These are phyloP conservation scores for Tupaia tana DNA, from an alignment of 2,113 vertebrate genomes.

Conservation along the genomic window DNA sequence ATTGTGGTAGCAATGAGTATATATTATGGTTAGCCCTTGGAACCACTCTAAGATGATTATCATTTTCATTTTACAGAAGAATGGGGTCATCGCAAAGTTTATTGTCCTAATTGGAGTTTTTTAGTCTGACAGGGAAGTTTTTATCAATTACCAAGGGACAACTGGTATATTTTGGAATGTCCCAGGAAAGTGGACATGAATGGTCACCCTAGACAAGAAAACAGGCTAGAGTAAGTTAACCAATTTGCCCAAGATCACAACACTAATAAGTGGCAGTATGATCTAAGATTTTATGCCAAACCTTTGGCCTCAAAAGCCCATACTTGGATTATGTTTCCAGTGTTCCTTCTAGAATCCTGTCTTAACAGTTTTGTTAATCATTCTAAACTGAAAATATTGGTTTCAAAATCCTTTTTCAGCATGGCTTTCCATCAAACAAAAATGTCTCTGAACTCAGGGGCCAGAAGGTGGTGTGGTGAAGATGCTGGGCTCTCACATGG, in stretches of 20 bases:
- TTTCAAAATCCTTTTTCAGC: not conserved
- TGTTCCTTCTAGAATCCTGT: slow-evolving; percentile 53
- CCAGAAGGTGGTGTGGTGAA: too few species aligned
- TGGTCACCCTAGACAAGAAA: not conserved
- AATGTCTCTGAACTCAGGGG: not conserved
- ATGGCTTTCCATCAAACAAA: not conserved
- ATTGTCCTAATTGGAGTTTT: not conserved
- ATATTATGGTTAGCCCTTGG: not conserved
- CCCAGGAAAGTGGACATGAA: not conserved
- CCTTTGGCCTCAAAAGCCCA: slow-evolving; percentile 4
- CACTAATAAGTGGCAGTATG: not conserved
- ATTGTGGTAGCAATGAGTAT: not conserved
- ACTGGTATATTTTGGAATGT: not conserved
- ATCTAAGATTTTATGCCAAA: not conserved
- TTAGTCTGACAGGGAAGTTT: not conserved
- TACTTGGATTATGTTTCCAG: not conserved
- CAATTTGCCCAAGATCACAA: not conserved
- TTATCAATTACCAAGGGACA: not conserved
- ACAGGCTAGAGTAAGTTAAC: not conserved
- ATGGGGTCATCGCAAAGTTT: not conserved
- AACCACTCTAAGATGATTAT: not conserved
- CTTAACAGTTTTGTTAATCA: slow-evolving; percentile 50
- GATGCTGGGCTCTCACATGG: too few species aligned
- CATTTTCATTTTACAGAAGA: not conserved
- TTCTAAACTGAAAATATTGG: slow-evolving; percentile 16